Evolutionary conservation across 2,113 vertebrate genomes (phyloP).

Genomic region (Grantiella picta): DNA sequence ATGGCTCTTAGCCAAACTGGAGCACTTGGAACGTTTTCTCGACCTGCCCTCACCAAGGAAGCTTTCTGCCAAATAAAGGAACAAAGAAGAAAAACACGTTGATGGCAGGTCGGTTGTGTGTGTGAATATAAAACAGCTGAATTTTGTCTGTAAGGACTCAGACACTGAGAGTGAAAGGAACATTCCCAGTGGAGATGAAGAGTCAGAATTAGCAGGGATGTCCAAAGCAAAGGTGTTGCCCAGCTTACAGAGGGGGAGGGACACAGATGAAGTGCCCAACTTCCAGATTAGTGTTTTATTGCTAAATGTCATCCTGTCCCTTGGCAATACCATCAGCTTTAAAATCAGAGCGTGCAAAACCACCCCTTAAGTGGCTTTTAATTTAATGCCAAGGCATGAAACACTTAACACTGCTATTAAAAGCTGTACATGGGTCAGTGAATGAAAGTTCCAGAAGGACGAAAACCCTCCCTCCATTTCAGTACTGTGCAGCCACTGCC

Average conservation of each 20-base stretch:
- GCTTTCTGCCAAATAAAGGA: neutral
- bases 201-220: neutral
- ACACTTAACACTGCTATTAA: neutral
- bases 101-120: neutral
- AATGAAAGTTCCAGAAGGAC: neutral
- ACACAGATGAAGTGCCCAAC: neutral
- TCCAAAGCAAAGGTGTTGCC: neutral
- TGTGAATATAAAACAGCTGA: neutral
- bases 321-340: neutral
- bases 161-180: neutral
- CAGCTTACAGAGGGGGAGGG: neutral
- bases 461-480: neutral
- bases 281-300: neutral
- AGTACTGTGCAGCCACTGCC: neutral
- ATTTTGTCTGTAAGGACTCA: neutral
- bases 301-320: neutral
- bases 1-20: slow-evolving; percentile 17
- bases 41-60: neutral
- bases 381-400: slow-evolving; percentile 1
- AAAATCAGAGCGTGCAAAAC: neutral
- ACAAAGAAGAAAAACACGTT: neutral
- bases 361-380: neutral
- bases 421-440: neutral
- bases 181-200: neutral
- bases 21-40: neutral